Conservation (phyloP, 2,797 vertebrate species). For the Coilia nasus region DNA sequence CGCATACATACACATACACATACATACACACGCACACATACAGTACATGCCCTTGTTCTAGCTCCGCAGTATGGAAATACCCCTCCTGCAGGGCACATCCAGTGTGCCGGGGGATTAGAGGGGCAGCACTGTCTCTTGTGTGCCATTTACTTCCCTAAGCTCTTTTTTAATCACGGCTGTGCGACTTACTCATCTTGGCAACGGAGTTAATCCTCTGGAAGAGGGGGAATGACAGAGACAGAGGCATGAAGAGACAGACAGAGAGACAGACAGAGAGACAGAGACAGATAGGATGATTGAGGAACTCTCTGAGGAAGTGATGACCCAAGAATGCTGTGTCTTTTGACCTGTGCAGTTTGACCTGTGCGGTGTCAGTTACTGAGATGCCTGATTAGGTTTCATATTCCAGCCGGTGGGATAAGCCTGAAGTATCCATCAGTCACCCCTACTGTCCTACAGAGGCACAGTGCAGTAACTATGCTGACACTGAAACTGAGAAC, state of each 20-base stretch:
- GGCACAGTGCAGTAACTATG: background rate
- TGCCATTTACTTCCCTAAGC: slow-evolving; percentile 36
- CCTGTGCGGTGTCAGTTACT: background rate
- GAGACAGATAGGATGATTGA: background rate
- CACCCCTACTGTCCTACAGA: background rate
- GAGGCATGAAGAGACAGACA: background rate
- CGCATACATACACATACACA: background rate
- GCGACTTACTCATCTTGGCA: slow-evolving; percentile 28
- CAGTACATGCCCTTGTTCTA: background rate
- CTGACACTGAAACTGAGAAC: too few relatives aligned
- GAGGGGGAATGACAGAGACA: slow-evolving; percentile 28
- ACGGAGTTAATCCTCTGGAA: slow-evolving; percentile 37
- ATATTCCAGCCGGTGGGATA: background rate
- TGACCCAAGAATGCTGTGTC: background rate
- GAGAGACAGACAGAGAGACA: background rate
- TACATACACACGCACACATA: background rate
- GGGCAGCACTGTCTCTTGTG: slow-evolving; percentile 28
- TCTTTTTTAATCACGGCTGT: slow-evolving; percentile 49
- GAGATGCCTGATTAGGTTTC: background rate
- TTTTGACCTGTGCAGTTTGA: too few relatives aligned
- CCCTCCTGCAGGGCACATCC: slow-evolving; percentile 20
- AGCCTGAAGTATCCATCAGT: background rate
- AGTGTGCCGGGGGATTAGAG: slow-evolving; percentile 34
- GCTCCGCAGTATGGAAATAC: background rate
- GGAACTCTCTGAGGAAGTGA: background rate